Base-by-base conservation (phyloP, 2,113 vertebrate species). In the crab-eating macaque (Macaca fascicularis) region DNA sequence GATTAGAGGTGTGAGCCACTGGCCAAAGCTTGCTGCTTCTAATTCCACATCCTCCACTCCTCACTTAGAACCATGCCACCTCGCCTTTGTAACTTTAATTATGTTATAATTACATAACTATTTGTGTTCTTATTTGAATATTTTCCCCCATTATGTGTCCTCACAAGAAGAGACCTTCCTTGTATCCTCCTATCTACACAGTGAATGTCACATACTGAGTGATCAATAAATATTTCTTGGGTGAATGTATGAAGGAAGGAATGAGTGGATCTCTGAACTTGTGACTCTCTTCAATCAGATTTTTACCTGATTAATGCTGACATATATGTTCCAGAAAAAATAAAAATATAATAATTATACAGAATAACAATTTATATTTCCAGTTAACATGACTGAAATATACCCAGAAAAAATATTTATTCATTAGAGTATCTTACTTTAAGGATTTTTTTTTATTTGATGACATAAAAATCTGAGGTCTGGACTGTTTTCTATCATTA, bases 361-460 rank as follows among this genome's bases (percentile, higher is more conserved):
- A 76, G 57, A 80, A 57, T 35, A 76, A 57, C 45, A 74, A 50
- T 95, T 75, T 50, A 50, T 86, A 82, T 95, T 95, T 81, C 38
- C 61, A 70, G 48, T 96, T 94, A 79, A 94, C 89, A 94, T 72
- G 70, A 96, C 35, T 74, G 17, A 96, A 85, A 25, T 67, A 48
- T 74, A 84, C 80, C 83, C 57, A 90, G 76, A 97, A 90, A 93
- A 92, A 97, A 81, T 61, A 69, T 85, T 70, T 45, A 59, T 95
- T 97, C 57, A 75, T 87, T 70, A 72, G 8, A 64, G 23, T 75
- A 75, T 38, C 96, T 96, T 94, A 57, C 50, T 93, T 80, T 86
- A 90, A 91, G 45, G 38, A 93, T 86, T 96, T 89, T 70, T 97
- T 97, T 95, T 97, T 75, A 97, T 89, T 97, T 96, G 89, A 95